phyloP scores from a whole-genome alignment of 1,140 invertebrate genomes.

The Sinella curviseta region DNA sequence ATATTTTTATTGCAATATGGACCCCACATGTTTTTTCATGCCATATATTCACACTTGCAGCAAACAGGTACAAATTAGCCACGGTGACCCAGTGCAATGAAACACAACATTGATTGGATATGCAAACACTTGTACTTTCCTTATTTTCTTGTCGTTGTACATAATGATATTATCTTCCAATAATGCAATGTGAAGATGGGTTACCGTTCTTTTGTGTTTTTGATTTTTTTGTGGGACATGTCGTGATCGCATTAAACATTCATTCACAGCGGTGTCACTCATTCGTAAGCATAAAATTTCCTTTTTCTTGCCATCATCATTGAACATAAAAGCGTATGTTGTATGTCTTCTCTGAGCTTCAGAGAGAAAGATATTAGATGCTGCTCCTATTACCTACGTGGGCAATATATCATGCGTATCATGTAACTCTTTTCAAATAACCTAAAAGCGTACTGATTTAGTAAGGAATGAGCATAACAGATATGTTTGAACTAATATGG shows the following conservation, averaged over 20 bases:
- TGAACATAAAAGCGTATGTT: too few species aligned
- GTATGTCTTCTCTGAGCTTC: too few species aligned
- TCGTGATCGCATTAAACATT: slow-evolving; percentile 14
- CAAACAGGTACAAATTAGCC: neutral
- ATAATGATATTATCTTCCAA: neutral
- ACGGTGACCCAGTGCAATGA: slow-evolving; percentile 12
- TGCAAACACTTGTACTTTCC: neutral
- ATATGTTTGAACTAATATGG: neutral
- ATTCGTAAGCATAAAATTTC: neutral
- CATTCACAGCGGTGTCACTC: slow-evolving; percentile 17
- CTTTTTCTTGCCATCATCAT: neutral
- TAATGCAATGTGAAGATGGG: neutral
- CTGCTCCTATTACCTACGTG: neutral
- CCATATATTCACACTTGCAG: neutral
- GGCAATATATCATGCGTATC: neutral
- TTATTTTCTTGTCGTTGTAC: neutral
- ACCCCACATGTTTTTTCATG: neutral
- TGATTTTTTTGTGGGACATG: slow-evolving; percentile 8
- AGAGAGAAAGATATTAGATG: too few species aligned
- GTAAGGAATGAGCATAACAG: too few species aligned
- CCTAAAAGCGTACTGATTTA: neutral
- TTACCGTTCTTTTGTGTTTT: neutral
- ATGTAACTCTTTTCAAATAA: neutral
- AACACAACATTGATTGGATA: neutral
- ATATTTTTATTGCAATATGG: neutral